Percentiles rank a stretch among this genome's conserved stretches.
phyloP scores from a whole-genome alignment of 1,140 invertebrate species.

The Drosophila auraria region DNA sequence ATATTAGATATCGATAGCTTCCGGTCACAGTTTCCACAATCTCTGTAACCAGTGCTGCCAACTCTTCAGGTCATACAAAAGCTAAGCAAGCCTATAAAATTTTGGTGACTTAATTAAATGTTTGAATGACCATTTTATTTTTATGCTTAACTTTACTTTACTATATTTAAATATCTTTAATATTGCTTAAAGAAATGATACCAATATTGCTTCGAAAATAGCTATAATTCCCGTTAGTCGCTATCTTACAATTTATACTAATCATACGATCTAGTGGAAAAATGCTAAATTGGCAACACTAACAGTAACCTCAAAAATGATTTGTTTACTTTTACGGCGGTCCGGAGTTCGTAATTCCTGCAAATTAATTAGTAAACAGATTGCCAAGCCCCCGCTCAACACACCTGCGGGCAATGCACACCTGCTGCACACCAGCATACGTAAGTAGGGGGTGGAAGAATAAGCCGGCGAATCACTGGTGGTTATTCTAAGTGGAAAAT shows the following conservation, averaged over 20 bases:
- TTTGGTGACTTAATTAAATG: no score
- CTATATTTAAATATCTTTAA: no score
- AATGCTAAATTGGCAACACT: no score
- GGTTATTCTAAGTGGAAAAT: slow-evolving; percentile 6
- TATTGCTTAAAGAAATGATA: no score
- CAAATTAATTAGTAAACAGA: slow-evolving; percentile 61
- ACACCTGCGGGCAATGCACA: slow-evolving; percentile 23
- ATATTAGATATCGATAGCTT: not conserved
- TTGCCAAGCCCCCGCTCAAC: slow-evolving; percentile 33
- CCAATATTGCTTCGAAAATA: no score
- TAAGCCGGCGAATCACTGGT: not conserved
- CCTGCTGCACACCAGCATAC: slow-evolving; percentile 61
- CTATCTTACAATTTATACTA: no score
- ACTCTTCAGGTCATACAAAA: not conserved
- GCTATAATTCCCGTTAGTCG: no score
- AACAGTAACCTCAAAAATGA: slow-evolving; percentile 74
- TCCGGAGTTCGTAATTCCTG: slow-evolving; percentile 56
- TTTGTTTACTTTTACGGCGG: slow-evolving; percentile 83
- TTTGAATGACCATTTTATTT: no score
- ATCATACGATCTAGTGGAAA: no score
- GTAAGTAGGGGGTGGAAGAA: slow-evolving; percentile 42
- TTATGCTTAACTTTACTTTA: no score
- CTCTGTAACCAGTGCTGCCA: no score
- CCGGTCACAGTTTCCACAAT: not conserved
- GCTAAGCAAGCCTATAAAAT: not conserved